Evolutionary conservation across 2,113 vertebrate species (phyloP), one percentile per base, ranked within the genome.

Genomic region (Coturnix japonica): DNA sequence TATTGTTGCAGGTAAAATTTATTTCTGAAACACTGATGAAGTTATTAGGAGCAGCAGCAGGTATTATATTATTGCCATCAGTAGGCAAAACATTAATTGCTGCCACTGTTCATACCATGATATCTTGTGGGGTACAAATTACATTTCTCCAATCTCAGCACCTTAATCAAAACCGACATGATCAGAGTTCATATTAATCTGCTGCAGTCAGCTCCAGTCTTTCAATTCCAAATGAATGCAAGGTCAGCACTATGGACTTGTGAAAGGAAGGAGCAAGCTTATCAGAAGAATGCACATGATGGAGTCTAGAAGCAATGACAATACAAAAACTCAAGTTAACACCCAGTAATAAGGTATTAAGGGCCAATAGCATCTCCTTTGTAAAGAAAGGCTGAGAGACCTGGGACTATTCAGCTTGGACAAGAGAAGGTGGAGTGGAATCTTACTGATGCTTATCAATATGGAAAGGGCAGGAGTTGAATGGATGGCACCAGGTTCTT

Each of bases 31-130:
- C 97, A 95, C 91, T 95, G 97, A 97, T 92, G 85, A 96, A 97
- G 94, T 98, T 98, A 97, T 97, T 98, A 97, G 90, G 97, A 86
- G 56, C 59, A 97, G 96, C 53, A 93, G 92, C 47, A 72, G 64
- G 72, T 96, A 96, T 98, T 99, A 98, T 98, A 97, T 99, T 98
- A 97, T 91, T 97, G 97, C 97, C 97, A 98, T 97, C 97, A 96
- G 92, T 84, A 95, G 94, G 95, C 87, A 95, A 97, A 97, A 96
- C 95, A 98, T 98, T 99, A 98, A 99, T 98, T 98, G 96, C 96
- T 98, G 94, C 97, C 96, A 95, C 85, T 95, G 81, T 93, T 96
- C 95, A 96, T 95, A 89, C 87, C 47, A 56, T 93, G 95, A 95
- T 96, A 97, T 89, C 89, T 97, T 96, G 96, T 97, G 95, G 95